Percentiles rank a stretch among this genome's conserved stretches.
phyloP scores from a whole-genome alignment of 1,140 invertebrate genomes.

The Lordiphosa clarofinis region DNA sequence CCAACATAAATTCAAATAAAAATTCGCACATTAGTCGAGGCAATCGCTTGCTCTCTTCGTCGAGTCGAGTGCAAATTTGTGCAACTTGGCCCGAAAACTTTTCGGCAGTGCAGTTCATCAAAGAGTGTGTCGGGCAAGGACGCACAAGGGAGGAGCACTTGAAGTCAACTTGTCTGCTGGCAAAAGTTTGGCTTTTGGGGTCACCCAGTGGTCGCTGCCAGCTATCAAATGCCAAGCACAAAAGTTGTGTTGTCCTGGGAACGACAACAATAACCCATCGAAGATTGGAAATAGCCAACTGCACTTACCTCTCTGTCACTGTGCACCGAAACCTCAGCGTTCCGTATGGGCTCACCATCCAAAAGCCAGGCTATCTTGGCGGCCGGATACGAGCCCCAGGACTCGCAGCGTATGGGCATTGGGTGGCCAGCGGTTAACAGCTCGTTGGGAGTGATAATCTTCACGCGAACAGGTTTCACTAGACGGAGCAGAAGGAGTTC shows the following conservation, averaged over 20 bases:
- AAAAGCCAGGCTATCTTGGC: conserved; percentile 87
- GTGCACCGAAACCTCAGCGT: conserved; percentile 77
- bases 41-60: conserved; percentile 6
- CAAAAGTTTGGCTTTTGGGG: conserved; percentile 63
- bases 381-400: conserved; percentile 87
- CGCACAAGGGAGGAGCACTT: conserved; percentile 4
- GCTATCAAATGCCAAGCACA: conserved; percentile 73
- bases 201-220: conserved; percentile 50
- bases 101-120: conserved; percentile 65
- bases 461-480: conserved; percentile 87
- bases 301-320: conserved; percentile 75
- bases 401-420: conserved; percentile 84
- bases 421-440: conserved; percentile 83
- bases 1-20: conserved; percentile 67
- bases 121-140: conserved; percentile 22
- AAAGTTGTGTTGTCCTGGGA: conserved; percentile 48
- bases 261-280: conserved; percentile 21
- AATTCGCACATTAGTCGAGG: conserved; percentile 63
- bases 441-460: conserved; percentile 83
- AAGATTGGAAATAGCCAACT: too few relatives aligned
- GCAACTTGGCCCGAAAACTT: conserved; percentile 57
- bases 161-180: conserved; percentile 53
- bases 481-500: conserved; percentile 29
- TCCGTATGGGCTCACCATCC: conserved; percentile 84
- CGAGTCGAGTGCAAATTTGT: conserved; percentile 62